Conservation (phyloP, 1,140 invertebrate genomes). For the Periplaneta americana region DNA sequence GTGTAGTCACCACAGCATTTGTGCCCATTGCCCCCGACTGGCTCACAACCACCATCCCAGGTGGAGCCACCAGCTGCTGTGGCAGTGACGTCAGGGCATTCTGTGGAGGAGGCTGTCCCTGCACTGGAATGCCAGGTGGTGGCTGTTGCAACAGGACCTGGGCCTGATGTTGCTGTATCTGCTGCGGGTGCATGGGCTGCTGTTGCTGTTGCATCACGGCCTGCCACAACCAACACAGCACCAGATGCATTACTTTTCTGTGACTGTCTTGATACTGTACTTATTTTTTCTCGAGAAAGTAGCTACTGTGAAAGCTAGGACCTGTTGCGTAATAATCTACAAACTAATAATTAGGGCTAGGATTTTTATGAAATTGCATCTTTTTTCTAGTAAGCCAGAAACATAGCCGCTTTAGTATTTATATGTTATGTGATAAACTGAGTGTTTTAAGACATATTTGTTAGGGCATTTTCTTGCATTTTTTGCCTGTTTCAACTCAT, state of each 20-base stretch:
- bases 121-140: not conserved
- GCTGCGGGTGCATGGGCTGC: not conserved
- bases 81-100: not conserved
- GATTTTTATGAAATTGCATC: too few species aligned
- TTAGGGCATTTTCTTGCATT: too few species aligned
- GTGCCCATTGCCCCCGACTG: not conserved
- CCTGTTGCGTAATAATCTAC: too few species aligned
- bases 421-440: too few species aligned
- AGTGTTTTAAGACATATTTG: too few species aligned
- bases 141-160: conserved; percentile 1
- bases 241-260: not conserved
- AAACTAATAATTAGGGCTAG: too few species aligned
- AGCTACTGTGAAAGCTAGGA: too few species aligned
- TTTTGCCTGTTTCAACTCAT: too few species aligned
- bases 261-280: too few species aligned
- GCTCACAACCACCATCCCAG: conserved; percentile 13
- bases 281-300: too few species aligned
- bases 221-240: not conserved
- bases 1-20: not conserved
- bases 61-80: not conserved
- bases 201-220: conserved; percentile 10
- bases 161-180: conserved; percentile 8
- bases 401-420: too few species aligned
- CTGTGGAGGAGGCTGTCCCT: not conserved
- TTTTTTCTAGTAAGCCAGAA: too few species aligned